Evolutionary conservation across 2,888 invertebrate genomes (phyloP), one percentile per base, ranked within the genome.

Genomic region (Tinea pellionella): DNA sequence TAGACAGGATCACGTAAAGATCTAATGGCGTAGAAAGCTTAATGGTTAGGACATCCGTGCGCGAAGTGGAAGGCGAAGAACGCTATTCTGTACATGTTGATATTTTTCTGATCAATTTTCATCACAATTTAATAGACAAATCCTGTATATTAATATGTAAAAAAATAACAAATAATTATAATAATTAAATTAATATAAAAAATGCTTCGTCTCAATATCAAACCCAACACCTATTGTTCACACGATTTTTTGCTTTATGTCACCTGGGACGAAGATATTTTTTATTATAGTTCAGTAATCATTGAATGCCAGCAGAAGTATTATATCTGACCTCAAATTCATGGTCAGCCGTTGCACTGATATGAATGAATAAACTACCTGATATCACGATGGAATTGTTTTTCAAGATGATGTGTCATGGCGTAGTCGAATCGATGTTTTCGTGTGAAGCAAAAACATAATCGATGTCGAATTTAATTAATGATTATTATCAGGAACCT

Each of bases 401-500:
- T 71, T 70, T 66, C 65, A 62, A 61, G 64, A 64, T n/a, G 62
- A 62, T 72, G 68, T 71, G 70, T 65, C 64, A 65, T 67, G 63
- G 66, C 18, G 47, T 24, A 24, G 24, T 47, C 16, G n/a, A 18
- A 47, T 9, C 47, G 47, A 68, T 65, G 64, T 37, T 37, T 37
- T 2, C 37, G 9, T 67, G 66, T 64, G 66, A 69, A 72, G 79
- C 78, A 77, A 78, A 61, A 61, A 61, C 47, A 18, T 13, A n/a
- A 19, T 73, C 69, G 66, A 70, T 72, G 72, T 73, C 66, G 65
- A 72, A 71, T 73, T 78, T 78, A 78, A 80, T 78, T 77, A 71
- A 72, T 71, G 78, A 82, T 80, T 68, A 68, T 66, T 77, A 80
- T 78, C 80, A 75, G 75, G 75, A 78, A 76, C 73, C 70, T 64